Base-by-base conservation (phyloP, 2,797 vertebrate species). In the Otolemur crassicaudatus region DNA sequence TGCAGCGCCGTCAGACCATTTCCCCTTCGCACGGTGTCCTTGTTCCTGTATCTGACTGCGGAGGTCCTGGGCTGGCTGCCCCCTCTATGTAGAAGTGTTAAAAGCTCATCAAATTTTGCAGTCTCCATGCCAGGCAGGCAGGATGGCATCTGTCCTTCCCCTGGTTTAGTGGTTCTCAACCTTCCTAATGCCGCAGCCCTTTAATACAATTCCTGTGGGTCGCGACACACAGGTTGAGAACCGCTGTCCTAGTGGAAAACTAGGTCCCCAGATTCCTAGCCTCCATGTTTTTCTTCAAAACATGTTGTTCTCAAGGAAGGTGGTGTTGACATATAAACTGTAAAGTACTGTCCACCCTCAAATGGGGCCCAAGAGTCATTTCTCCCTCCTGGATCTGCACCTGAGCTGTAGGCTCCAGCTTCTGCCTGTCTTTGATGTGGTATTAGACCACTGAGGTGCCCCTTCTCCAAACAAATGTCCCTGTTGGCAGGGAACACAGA, bases 281-380 rank as follows among this genome's bases (percentile, higher is more conserved):
- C 5, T 3, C 37, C 23, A 0, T 22, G 3, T 7, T 29, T 25
- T 2, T 34, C 0, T 1, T 53, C 6, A 1, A 10, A 4, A 29
- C 2, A 0, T 0, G 2, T 0, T 6, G 31, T 12, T 25, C 49
- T 20, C 27, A 8, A 6, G 80, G 56, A 29, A 7, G 53, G 31
- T 20, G 7, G 14, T 0, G 1, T 0, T 20, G 23, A 17, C 20
- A 0, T 5, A 0, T 7, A 2, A 19, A 3, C 90, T 72, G 72
- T n/a, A 2, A 37, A 72, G 91, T 0, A 43, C 63, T 0, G 3
- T 17, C n/a, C 4, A 6, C 0, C 4, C 5, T 22, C 77, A 22
- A 4, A 4, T 3, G 1, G 81, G 61, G n/a, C 80, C 31, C 0
- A 1, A 25, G 72, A 53, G 43, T 20, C 16, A 1, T 7, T 6